These are phyloP conservation scores for Choreutis nemorana DNA, from an alignment of 2,888 invertebrate genomes.

Conservation along the genomic window DNA sequence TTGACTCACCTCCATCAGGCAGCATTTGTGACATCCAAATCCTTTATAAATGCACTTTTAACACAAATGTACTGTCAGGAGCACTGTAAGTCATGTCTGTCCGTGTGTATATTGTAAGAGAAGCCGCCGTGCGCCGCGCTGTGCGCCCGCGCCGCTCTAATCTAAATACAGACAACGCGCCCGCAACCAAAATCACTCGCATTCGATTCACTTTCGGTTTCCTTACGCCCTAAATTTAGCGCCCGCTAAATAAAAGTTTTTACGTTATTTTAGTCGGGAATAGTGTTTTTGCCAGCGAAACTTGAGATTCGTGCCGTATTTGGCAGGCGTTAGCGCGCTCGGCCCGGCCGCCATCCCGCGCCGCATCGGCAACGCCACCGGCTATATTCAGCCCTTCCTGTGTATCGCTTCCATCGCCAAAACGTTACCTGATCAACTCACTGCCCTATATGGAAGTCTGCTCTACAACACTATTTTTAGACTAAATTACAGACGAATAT, in stretches of 20 bases:
- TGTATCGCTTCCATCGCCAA: slow-evolving; percentile 18
- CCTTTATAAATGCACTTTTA: slow-evolving; percentile 26
- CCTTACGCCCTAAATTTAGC: slow-evolving; percentile 64
- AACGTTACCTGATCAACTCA: slow-evolving; percentile 22
- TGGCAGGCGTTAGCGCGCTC: slow-evolving; percentile 44
- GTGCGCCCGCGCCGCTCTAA: slow-evolving; percentile 32
- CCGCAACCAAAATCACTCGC: slow-evolving; percentile 59
- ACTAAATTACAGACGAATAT: slow-evolving; percentile 3
- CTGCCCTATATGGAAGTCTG: slow-evolving; percentile 24
- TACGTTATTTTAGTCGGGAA: slow-evolving; percentile 62
- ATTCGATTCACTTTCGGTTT: slow-evolving; percentile 62
- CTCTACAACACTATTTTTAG: slow-evolving; percentile 8
- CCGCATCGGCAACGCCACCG: slow-evolving; percentile 15
- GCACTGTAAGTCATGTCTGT: no score
- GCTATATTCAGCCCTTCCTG: slow-evolving; percentile 39
- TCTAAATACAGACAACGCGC: slow-evolving; percentile 62
- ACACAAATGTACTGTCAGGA: no score
- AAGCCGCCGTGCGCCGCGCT: slow-evolving; percentile 6
- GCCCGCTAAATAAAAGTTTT: slow-evolving; percentile 64
- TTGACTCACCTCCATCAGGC: slow-evolving; percentile 56
- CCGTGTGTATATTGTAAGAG: no score
- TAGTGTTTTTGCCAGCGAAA: slow-evolving; percentile 54
- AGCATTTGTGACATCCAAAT: slow-evolving; percentile 59
- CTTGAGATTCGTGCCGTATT: slow-evolving; percentile 63
- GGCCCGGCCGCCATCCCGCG: slow-evolving; percentile 20